Percentiles rank a stretch among this genome's conserved stretches.
These are phyloP conservation scores for Rhegmatorhina hoffmannsi DNA, from an alignment of 2,113 vertebrate genomes.

Conservation along the genomic window DNA sequence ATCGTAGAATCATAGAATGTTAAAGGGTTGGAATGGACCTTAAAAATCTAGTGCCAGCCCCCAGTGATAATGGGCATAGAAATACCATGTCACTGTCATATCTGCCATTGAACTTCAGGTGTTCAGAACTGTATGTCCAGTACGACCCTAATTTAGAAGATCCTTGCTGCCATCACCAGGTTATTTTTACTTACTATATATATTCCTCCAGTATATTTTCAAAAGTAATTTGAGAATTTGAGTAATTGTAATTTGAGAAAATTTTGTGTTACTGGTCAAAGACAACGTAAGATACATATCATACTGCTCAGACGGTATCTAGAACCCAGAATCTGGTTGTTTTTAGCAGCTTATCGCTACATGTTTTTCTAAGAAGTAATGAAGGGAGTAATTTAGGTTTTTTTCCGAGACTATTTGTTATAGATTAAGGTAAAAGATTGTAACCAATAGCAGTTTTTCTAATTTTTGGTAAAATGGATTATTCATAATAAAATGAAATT, in stretches of 20 bases:
- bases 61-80: accelerated
- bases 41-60: background rate
- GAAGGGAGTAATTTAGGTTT: background rate
- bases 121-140: background rate
- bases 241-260: background rate
- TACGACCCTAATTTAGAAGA: background rate
- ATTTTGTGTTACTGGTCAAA: accelerated
- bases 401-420: background rate
- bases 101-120: background rate
- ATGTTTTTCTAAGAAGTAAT: background rate
- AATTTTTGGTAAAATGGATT: background rate
- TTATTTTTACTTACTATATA: background rate
- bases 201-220: background rate
- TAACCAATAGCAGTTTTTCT: background rate
- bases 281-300: background rate
- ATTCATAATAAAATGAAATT: background rate
- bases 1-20: background rate
- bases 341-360: background rate
- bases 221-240: too few species aligned
- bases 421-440: background rate
- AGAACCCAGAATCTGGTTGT: background rate
- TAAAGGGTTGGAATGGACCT: background rate
- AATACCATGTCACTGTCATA: background rate
- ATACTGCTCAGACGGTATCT: background rate
- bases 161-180: background rate